Conservation (phyloP, 2,888 invertebrate species). For the Eulithis prunata region DNA sequence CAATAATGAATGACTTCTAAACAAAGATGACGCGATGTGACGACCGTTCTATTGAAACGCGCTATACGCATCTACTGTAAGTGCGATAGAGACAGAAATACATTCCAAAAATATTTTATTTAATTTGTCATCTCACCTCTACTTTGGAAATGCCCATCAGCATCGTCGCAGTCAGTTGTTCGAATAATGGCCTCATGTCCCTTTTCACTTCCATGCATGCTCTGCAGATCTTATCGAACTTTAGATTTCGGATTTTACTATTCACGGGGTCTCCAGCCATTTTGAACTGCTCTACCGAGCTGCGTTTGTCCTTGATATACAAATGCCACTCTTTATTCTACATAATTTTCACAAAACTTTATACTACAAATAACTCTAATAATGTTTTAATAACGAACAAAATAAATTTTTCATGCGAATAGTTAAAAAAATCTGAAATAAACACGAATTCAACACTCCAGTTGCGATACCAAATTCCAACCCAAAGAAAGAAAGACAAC, state of each 20-base stretch:
- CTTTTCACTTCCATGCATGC: constrained; percentile 86
- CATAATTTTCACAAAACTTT: constrained; percentile 23
- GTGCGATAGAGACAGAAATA: constrained; percentile 75
- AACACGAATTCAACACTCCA: constrained; percentile 45
- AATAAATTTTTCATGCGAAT: background rate
- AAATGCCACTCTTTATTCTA: constrained; percentile 40
- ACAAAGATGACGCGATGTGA: constrained; percentile 79
- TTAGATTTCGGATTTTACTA: constrained; percentile 64
- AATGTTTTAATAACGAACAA: background rate
- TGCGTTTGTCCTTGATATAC: constrained; percentile 72
- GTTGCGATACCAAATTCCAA: constrained; percentile 61
- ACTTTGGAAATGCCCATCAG: constrained; percentile 86
- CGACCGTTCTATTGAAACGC: constrained; percentile 58
- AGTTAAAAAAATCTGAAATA: constrained; percentile 9
- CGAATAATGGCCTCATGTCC: constrained; percentile 87
- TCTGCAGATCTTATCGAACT: constrained; percentile 86
- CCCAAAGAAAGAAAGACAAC: constrained; percentile 56
- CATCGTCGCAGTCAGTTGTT: constrained; percentile 87
- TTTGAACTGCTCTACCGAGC: constrained; percentile 68
- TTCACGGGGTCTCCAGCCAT: constrained; percentile 66
- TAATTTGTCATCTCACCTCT: constrained; percentile 78
- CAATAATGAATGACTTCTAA: constrained; percentile 69
- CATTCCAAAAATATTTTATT: constrained; percentile 69
- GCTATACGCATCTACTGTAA: constrained; percentile 44
- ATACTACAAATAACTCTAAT: background rate